Percentiles rank a stretch among this genome's conserved stretches.
Conservation (phyloP, 2,113 vertebrate genomes). For the Bolborhynchus lineola region DNA sequence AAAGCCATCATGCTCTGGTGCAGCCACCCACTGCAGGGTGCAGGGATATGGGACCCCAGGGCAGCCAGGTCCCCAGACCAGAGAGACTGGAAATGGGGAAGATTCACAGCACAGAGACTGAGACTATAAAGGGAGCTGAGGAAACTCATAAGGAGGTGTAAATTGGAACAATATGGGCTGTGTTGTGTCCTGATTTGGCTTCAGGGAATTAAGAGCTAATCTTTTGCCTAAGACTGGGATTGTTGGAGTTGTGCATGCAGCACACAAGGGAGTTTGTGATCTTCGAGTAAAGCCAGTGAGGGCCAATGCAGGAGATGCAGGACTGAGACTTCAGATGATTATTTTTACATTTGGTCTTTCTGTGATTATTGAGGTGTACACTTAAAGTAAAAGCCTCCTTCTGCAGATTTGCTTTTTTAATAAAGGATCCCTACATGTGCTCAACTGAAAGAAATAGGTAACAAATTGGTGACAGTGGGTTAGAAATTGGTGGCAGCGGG, state of each 20-base stretch:
- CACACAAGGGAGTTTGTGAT: constrained; percentile 32
- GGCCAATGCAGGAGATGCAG: constrained; percentile 11
- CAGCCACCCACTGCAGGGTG: rapidly evolving
- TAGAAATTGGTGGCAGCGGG: neutral
- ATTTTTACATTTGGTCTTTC: constrained; percentile 29
- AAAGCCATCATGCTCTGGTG: rapidly evolving
- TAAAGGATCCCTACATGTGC: neutral
- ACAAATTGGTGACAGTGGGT: neutral
- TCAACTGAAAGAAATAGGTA: neutral
- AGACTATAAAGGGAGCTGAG: constrained; percentile 68
- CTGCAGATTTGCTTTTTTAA: neutral
- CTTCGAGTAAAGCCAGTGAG: neutral
- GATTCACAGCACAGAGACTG: constrained; percentile 50
- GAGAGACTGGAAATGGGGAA: constrained; percentile 27
- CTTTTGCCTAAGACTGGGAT: constrained; percentile 54
- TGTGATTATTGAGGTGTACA: neutral
- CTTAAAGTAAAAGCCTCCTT: neutral
- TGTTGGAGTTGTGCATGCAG: constrained; percentile 34
- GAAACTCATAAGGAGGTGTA: constrained; percentile 71
- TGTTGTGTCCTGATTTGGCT: constrained; percentile 70
- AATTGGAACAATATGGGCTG: constrained; percentile 71
- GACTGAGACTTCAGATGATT: neutral
- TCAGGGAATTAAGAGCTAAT: constrained; percentile 69
- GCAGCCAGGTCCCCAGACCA: neutral
- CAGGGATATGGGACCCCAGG: neutral